Conservation (phyloP, 2,888 invertebrate species). For the Chrysolina haemoptera region DNA sequence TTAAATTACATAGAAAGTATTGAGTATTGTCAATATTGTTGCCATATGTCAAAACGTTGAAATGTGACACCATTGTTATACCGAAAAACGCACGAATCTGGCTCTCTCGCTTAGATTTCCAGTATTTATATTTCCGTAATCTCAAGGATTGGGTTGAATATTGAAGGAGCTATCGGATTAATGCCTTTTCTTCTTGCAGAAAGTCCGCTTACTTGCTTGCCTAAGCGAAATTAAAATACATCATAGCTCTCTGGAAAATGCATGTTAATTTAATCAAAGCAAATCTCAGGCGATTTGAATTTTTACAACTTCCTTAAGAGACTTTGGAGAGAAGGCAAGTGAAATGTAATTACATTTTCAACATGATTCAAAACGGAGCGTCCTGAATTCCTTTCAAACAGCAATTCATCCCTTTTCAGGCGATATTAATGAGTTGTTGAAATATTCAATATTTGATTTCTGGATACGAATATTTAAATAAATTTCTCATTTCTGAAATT, state of each 20-base stretch:
- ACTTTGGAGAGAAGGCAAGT: conserved; percentile 8
- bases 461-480: neutral
- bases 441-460: conserved; percentile 22
- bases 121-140: conserved; percentile 24
- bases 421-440: conserved; percentile 21
- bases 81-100: neutral
- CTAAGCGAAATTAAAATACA: conserved; percentile 44
- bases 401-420: conserved; percentile 1
- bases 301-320: conserved; percentile 30
- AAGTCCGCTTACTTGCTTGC: conserved; percentile 29
- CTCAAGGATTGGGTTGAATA: conserved; percentile 42
- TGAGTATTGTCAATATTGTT: too few species aligned
- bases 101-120: conserved; percentile 17
- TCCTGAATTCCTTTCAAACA: conserved; percentile 7
- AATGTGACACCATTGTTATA: neutral
- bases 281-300: conserved; percentile 40
- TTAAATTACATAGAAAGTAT: too few species aligned
- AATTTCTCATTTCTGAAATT: neutral
- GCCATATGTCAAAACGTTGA: too few species aligned
- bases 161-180: conserved; percentile 45
- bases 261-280: conserved; percentile 45
- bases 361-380: conserved; percentile 13
- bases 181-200: conserved; percentile 38
- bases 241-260: conserved; percentile 33
- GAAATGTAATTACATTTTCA: conserved; percentile 13